Evolutionary conservation across 2,113 vertebrate genomes (phyloP).

Genomic region (Chitala chitala): DNA sequence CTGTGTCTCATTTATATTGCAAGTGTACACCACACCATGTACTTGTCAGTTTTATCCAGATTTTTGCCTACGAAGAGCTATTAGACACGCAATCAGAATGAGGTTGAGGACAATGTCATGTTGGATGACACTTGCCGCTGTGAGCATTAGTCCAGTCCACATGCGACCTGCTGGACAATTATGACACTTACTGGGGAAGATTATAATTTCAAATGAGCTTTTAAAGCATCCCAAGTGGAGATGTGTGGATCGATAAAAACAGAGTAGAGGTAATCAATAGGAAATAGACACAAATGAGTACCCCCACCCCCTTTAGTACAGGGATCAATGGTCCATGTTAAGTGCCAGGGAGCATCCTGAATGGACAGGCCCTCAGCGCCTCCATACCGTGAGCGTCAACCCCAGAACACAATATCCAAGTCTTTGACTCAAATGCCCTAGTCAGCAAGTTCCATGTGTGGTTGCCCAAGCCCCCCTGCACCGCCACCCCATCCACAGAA

Average conservation of each 20-base stretch:
- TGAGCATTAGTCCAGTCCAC: constrained; percentile 60
- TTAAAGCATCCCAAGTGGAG: constrained; percentile 64
- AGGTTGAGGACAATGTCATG: constrained; percentile 44
- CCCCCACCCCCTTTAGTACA: constrained; percentile 46
- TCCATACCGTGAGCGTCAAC: background rate
- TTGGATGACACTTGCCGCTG: constrained; percentile 50
- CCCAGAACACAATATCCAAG: constrained; percentile 3
- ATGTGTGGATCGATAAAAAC: constrained; percentile 61
- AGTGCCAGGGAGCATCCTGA: constrained; percentile 64
- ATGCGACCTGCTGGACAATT: constrained; percentile 63
- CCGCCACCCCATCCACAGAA: constrained; percentile 10
- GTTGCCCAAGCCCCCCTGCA: background rate
- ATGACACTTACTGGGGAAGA: constrained; percentile 72
- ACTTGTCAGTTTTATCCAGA: background rate
- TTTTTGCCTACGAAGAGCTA: background rate
- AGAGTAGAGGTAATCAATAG: constrained; percentile 73
- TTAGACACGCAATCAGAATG: constrained; percentile 26
- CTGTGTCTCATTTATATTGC: background rate
- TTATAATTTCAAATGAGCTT: constrained; percentile 77
- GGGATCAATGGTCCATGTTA: constrained; percentile 71
- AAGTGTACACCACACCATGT: background rate
- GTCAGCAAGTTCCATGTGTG: background rate
- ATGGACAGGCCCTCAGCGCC: constrained; percentile 59
- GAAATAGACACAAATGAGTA: constrained; percentile 69
- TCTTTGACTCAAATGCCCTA: constrained; percentile 13